Conservation (phyloP, 64 coral and sea anemone species). For the Actinia equina region DNA sequence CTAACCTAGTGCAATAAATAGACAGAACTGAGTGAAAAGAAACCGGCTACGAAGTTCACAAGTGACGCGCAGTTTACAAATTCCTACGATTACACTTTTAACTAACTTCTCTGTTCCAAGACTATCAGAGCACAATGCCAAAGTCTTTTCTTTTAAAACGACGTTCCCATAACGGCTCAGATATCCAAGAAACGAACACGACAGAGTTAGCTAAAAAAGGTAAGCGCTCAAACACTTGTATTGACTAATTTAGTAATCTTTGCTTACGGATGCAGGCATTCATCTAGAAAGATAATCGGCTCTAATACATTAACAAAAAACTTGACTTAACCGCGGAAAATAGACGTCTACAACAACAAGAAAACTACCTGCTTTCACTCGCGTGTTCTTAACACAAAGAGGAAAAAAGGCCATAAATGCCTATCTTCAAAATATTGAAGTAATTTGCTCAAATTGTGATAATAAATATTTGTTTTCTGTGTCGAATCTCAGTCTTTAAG, state of each 20-base stretch:
- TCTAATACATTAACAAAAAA: background rate
- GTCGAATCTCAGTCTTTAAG: background rate
- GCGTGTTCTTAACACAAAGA: conserved; percentile 8
- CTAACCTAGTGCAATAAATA: background rate
- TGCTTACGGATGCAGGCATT: background rate
- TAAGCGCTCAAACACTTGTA: background rate
- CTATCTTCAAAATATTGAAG: background rate
- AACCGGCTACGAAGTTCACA: background rate
- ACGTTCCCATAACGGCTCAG: background rate
- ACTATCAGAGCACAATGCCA: conserved; percentile 30
- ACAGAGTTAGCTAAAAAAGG: background rate
- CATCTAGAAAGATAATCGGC: background rate
- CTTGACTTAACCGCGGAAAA: too few relatives aligned
- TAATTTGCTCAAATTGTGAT: background rate
- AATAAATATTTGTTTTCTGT: background rate
- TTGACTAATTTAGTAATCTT: background rate
- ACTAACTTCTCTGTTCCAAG: background rate
- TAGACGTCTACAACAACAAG: conserved; percentile 7
- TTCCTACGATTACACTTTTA: background rate
- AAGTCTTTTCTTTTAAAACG: conserved; percentile 64
- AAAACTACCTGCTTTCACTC: conserved; percentile 7
- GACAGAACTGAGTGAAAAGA: background rate
- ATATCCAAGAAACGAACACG: background rate
- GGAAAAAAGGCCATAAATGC: background rate
- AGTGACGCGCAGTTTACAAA: background rate